Percentiles rank a stretch among this genome's conserved stretches.
phyloP scores from a whole-genome alignment of 2,797 vertebrate species.

The Antennarius maculatus region DNA sequence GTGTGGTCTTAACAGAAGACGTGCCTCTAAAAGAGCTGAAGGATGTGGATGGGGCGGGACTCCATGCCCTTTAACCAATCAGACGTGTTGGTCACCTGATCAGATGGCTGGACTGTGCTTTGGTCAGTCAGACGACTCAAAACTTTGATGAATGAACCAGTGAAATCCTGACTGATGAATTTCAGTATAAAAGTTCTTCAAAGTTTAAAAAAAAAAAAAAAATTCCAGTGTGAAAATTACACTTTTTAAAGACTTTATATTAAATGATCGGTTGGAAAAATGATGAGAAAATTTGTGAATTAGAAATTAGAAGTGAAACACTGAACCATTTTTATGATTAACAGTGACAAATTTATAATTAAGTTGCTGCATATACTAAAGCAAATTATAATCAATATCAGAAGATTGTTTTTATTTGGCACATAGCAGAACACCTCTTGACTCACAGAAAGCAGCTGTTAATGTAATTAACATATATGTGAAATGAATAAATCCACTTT shows the following conservation, averaged over 20 bases:
- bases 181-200: too few relatives aligned
- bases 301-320: background rate
- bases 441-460: too few relatives aligned
- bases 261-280: too few relatives aligned
- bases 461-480: too few relatives aligned
- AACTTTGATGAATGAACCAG: background rate
- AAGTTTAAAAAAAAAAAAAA: too few relatives aligned
- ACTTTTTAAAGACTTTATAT: too few relatives aligned
- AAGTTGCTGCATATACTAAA: conserved; percentile 3
- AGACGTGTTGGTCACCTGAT: background rate
- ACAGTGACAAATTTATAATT: background rate
- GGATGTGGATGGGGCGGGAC: conserved; percentile 56
- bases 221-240: too few relatives aligned
- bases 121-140: background rate
- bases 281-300: too few relatives aligned
- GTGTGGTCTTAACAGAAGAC: conserved; percentile 6
- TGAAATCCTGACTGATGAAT: too few relatives aligned
- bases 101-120: background rate
- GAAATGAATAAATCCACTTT: too few relatives aligned
- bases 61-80: conserved; percentile 66
- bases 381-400: conserved; percentile 4
- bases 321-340: too few relatives aligned
- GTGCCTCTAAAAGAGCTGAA: conserved; percentile 61
- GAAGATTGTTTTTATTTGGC: background rate
- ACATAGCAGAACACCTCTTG: background rate